Percentiles rank a stretch among this genome's conserved stretches.
These are phyloP conservation scores for Ageneiosus marmoratus DNA, from an alignment of 2,113 vertebrate genomes.

Conservation along the genomic window DNA sequence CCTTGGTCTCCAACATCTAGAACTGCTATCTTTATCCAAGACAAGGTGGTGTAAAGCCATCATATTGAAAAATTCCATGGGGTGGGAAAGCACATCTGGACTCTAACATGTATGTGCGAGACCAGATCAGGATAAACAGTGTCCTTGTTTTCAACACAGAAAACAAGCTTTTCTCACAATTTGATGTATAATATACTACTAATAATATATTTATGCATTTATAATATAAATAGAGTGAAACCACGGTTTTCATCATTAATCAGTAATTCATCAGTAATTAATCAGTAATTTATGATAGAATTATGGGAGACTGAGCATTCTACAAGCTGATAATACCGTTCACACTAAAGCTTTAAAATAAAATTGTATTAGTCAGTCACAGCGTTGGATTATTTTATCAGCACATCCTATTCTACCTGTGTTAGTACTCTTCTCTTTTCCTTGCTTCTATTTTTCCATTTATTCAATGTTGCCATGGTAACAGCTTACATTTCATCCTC, in stretches of 20 bases:
- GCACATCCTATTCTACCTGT: not conserved
- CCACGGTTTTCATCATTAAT: too few species aligned
- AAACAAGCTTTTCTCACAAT: too few species aligned
- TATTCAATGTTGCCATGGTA: slow-evolving; percentile 4
- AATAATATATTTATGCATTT: too few species aligned
- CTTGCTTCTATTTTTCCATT: slow-evolving; percentile 4
- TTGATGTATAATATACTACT: too few species aligned
- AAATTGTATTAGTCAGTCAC: not conserved
- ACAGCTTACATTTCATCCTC: slow-evolving; percentile 1
- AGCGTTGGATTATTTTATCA: not conserved
- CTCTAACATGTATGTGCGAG: not conserved
- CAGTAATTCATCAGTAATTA: too few species aligned
- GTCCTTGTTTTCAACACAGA: not conserved
- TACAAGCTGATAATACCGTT: not conserved
- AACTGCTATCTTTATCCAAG: slow-evolving; percentile 43
- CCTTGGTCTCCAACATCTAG: slow-evolving; percentile 23
- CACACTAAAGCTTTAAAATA: not conserved
- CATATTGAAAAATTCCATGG: slow-evolving; percentile 6
- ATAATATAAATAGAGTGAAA: too few species aligned
- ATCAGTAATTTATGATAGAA: too few species aligned
- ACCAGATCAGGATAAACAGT: not conserved
- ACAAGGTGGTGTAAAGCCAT: slow-evolving; percentile 34
- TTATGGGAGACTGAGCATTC: not conserved
- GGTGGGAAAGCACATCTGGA: not conserved
- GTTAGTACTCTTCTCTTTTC: not conserved